Evolutionary conservation across 2,888 invertebrate genomes (phyloP).

Genomic region (Dasysyrphus tricinctus): DNA sequence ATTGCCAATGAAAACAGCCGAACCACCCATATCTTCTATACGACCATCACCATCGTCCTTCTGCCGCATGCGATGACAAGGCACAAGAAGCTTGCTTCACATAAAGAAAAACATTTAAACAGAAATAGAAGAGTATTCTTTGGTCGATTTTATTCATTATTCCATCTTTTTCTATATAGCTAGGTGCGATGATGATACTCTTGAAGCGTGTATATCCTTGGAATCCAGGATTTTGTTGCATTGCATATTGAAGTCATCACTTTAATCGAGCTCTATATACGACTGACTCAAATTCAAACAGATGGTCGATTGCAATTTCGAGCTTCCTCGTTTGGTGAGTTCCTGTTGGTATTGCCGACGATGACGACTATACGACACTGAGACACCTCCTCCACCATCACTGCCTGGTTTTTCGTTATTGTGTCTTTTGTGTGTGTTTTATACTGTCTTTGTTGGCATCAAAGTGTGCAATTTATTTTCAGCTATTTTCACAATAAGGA

Average conservation of each 20-base stretch:
- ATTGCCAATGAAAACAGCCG: constrained; percentile 60
- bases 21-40: not conserved
- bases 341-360: constrained; percentile 8
- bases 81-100: constrained; percentile 33
- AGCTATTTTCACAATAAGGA: constrained; percentile 62
- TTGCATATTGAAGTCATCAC: constrained; percentile 47
- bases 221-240: constrained; percentile 33
- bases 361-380: not conserved
- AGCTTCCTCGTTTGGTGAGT: not conserved
- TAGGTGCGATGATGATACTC: constrained; percentile 3
- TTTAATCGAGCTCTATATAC: constrained; percentile 27
- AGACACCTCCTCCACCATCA: not conserved
- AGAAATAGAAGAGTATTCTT: constrained; percentile 26
- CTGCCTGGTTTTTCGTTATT: not conserved
- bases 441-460: constrained; percentile 33
- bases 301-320: constrained; percentile 65
- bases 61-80: constrained; percentile 27
- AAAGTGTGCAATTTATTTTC: constrained; percentile 67
- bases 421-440: not conserved
- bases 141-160: constrained; percentile 34
- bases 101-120: constrained; percentile 53
- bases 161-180: constrained; percentile 8
- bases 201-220: constrained; percentile 36
- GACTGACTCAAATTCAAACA: constrained; percentile 52
- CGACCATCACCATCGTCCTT: not conserved